Conservation (phyloP, 1,140 invertebrate genomes). For the Paraescarpia echinospica region DNA sequence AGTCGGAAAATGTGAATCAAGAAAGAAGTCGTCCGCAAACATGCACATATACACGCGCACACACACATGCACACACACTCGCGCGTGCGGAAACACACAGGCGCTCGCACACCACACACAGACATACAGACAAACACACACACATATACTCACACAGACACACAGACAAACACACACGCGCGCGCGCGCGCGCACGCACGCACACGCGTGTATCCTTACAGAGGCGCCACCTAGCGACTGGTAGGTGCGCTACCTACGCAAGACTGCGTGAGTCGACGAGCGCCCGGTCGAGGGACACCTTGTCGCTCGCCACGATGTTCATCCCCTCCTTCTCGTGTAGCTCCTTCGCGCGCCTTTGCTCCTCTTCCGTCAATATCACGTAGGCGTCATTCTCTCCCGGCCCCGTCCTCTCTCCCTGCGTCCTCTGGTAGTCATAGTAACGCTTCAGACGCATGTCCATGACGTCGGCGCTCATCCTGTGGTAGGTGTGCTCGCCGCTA, state of each 20-base stretch:
- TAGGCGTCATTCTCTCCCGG: background rate
- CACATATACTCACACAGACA: background rate
- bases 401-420: background rate
- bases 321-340: constrained; percentile 9
- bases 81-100: no score
- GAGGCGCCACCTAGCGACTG: background rate
- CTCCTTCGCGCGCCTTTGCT: background rate
- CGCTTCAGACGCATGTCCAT: constrained; percentile 6
- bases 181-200: no score
- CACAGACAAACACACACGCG: background rate
- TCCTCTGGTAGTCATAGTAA: constrained; percentile 6
- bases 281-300: background rate
- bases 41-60: no score
- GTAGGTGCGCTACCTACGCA: background rate
- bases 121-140: background rate
- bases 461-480: background rate
- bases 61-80: no score
- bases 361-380: background rate
- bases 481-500: background rate
- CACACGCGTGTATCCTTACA: background rate
- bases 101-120: background rate
- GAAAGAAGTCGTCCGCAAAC: no score
- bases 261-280: background rate
- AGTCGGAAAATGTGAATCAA: no score
- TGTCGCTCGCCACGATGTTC: constrained; percentile 3